Evolutionary conservation across 1,140 invertebrate genomes (phyloP).

Genomic region (Diachasmimorpha longicaudata): DNA sequence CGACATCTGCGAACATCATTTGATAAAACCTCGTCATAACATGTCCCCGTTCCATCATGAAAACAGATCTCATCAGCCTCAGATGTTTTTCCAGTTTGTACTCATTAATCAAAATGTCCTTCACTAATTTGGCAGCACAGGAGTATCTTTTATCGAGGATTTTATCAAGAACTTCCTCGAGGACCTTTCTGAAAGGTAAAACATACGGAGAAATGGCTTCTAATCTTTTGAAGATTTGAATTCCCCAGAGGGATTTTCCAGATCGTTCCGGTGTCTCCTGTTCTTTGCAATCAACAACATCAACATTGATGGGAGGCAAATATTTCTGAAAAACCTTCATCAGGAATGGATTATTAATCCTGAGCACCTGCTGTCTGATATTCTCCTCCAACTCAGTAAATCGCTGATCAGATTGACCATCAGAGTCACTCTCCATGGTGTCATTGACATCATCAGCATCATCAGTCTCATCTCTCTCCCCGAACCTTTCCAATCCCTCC

Average conservation of each 20-base stretch:
- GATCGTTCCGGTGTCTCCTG: background rate
- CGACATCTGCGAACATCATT: constrained; percentile 64
- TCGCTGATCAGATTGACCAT: constrained; percentile 5
- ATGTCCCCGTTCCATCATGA: constrained; percentile 70
- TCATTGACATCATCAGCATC: background rate
- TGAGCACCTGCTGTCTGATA: constrained; percentile 48
- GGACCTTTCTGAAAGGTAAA: constrained; percentile 54
- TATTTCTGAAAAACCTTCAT: constrained; percentile 55
- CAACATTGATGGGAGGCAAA: constrained; percentile 38
- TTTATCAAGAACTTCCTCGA: constrained; percentile 53
- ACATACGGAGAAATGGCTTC: constrained; percentile 43
- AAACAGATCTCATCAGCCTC: constrained; percentile 63
- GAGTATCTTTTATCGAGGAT: constrained; percentile 60
- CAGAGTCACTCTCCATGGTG: background rate
- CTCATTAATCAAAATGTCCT: constrained; percentile 61
- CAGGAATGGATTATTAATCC: constrained; percentile 55
- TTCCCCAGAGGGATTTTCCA: constrained; percentile 2
- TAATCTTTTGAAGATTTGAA: constrained; percentile 38
- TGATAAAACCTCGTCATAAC: constrained; percentile 70
- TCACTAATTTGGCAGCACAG: constrained; percentile 62
- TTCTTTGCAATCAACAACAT: constrained; percentile 36
- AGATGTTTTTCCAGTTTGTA: constrained; percentile 63
- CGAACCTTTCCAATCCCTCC: constrained; percentile 47
- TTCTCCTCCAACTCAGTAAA: constrained; percentile 39
- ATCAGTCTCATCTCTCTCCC: constrained; percentile 32